phyloP scores from a whole-genome alignment of 2,113 vertebrate genomes.

The Calidris pugnax region DNA sequence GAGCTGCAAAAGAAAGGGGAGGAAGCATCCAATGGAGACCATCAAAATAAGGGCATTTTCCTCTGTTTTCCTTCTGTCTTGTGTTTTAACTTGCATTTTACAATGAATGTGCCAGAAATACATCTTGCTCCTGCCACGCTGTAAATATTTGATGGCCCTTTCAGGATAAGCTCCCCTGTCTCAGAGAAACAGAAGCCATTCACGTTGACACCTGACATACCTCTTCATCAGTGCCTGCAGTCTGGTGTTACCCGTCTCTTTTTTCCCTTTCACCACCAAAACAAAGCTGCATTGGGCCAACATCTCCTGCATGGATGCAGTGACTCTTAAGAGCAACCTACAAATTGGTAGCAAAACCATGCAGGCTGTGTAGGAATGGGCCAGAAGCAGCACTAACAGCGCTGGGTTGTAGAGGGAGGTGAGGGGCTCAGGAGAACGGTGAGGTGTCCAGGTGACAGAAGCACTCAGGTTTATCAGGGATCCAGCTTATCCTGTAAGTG shows the following conservation, averaged over 20 bases:
- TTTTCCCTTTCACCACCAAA: not conserved
- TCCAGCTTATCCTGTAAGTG: not conserved
- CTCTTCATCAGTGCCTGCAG: not conserved
- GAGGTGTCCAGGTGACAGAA: not conserved
- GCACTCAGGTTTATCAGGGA: not conserved
- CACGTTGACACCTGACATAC: not conserved
- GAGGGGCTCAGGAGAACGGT: not conserved
- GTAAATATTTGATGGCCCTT: constrained; percentile 47
- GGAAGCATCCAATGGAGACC: not conserved
- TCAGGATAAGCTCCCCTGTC: not conserved
- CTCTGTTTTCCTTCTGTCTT: not conserved
- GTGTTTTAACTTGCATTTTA: not conserved
- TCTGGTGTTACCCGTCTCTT: not conserved
- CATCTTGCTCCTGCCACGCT: not conserved
- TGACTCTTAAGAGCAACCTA: not conserved
- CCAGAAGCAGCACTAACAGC: not conserved
- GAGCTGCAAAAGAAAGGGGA: not conserved
- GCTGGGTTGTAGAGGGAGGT: not conserved
- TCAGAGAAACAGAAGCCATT: constrained; percentile 11
- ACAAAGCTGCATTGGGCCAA: not conserved
- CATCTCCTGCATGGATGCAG: not conserved
- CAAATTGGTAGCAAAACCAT: not conserved
- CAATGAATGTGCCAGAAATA: not conserved
- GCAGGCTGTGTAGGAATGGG: not conserved
- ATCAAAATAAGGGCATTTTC: not conserved